Evolutionary conservation across 2,888 invertebrate species (phyloP), one percentile per base, ranked within the genome.

Genomic region (Limulus polyphemus): DNA sequence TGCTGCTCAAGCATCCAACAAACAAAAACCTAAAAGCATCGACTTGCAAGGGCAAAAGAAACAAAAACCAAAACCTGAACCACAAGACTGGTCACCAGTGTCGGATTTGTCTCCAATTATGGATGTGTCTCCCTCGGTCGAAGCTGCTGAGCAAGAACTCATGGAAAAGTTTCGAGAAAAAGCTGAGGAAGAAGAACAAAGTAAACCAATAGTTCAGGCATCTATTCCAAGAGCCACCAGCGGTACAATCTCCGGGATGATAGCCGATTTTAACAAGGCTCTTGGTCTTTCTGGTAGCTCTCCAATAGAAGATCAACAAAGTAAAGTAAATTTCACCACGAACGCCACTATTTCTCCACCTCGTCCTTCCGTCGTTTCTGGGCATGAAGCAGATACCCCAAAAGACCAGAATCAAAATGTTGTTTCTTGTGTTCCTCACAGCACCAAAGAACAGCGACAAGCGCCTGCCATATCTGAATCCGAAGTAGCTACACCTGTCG

Each of bases 61-160:
- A 55, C 51, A 48, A 14, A 61, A 62, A 60, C 57, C 60, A 46
- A 64, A 64, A 49, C 65, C 67, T 14, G 67, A 67, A 51, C 67
- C 65, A 13, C 69, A 69, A 58, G 68, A 69, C 69, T 78, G 77
- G 77, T 77, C 77, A 0, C 77, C 78, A 5, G 75, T 76, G 10
- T 70, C 77, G 75, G 78, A 78, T 61, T 71, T 78, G 9, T 78
- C 78, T 5, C 78, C 78, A 5, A 78, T 78, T 51, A 61, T 77
- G 56, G 78, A 78, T 68, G 77, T 77, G 7, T 77, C 78, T 1
- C 78, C 78, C 1, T 76, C 77, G 0, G 69, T 77, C 50, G 77
- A 77, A 65, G 75, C 75, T 54, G 76, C 76, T 5, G 77, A 77
- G 65, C 71, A 71, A 57, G 68, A 69, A 57, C 63, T 67, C 54